A percentile compares a stretch with the other conserved stretches of the same genome.
These are phyloP conservation scores for Genyomyrus donnyi DNA, from an alignment of 2,113 vertebrate species.

Conservation along the genomic window DNA sequence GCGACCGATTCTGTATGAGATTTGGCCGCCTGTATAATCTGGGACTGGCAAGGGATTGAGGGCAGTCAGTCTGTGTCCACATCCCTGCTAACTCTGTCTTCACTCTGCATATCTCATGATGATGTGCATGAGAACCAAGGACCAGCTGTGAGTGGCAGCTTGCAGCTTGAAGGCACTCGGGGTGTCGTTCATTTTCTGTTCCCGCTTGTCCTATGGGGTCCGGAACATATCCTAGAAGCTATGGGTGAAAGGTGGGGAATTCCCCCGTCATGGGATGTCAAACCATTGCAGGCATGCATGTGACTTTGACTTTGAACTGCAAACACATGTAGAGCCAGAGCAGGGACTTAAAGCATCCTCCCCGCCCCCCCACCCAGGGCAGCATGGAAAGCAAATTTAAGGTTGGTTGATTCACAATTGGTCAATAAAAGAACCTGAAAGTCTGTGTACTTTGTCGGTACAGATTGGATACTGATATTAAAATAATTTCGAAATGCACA, in stretches of 20 bases:
- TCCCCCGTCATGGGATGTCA: not conserved
- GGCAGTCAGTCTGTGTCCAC: not conserved
- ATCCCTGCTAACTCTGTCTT: not conserved
- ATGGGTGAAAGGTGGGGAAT: not conserved
- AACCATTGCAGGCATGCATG: not conserved
- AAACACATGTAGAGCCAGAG: not conserved
- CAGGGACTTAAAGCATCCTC: not conserved
- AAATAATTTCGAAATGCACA: not conserved
- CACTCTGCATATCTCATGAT: not conserved
- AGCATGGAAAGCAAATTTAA: not conserved
- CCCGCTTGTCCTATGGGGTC: not conserved
- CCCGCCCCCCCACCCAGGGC: not conserved
- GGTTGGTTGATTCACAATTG: not conserved
- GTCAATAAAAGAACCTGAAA: not conserved
- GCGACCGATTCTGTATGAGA: not conserved
- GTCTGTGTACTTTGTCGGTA: not conserved
- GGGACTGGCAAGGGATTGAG: not conserved
- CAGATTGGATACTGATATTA: not conserved
- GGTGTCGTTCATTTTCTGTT: not conserved
- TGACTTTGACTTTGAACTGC: not conserved
- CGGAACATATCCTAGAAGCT: not conserved
- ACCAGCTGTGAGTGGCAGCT: not conserved
- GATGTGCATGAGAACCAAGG: not conserved
- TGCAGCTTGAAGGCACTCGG: not conserved
- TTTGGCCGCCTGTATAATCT: not conserved